These are phyloP conservation scores for Aythya baeri DNA, from an alignment of 2,113 vertebrate genomes.

Conservation along the genomic window DNA sequence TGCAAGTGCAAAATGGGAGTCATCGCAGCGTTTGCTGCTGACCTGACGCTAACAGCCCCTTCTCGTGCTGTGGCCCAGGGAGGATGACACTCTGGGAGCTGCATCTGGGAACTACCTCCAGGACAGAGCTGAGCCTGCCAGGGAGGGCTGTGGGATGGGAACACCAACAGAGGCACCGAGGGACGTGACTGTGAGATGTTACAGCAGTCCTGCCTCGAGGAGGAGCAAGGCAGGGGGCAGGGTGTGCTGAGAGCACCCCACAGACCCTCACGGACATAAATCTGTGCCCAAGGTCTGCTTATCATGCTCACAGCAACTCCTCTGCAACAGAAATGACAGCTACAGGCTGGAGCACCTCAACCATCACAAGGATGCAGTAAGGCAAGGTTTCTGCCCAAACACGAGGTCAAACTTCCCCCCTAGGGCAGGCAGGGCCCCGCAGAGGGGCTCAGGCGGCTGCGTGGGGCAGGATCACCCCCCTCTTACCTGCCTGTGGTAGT, in stretches of 20 bases:
- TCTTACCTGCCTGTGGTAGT: conserved; percentile 90
- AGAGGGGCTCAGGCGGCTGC: background rate
- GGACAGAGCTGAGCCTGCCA: background rate
- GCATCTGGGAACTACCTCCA: background rate
- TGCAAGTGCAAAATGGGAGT: conserved; percentile 68
- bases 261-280: background rate
- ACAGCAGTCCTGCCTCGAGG: background rate
- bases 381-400: background rate
- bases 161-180: background rate
- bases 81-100: rapidly evolving
- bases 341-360: background rate
- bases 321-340: background rate
- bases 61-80: background rate
- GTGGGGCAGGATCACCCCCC: background rate
- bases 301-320: background rate
- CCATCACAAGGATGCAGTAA: background rate
- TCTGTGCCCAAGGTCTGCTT: background rate
- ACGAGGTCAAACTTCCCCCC: background rate
- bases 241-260: background rate
- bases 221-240: background rate
- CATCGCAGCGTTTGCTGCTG: background rate
- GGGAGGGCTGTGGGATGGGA: background rate
- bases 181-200: background rate
- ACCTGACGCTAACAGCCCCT: background rate
- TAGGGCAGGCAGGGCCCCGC: rapidly evolving